phyloP scores from a whole-genome alignment of 2,888 invertebrate genomes.

The Tiliacea citrago region DNA sequence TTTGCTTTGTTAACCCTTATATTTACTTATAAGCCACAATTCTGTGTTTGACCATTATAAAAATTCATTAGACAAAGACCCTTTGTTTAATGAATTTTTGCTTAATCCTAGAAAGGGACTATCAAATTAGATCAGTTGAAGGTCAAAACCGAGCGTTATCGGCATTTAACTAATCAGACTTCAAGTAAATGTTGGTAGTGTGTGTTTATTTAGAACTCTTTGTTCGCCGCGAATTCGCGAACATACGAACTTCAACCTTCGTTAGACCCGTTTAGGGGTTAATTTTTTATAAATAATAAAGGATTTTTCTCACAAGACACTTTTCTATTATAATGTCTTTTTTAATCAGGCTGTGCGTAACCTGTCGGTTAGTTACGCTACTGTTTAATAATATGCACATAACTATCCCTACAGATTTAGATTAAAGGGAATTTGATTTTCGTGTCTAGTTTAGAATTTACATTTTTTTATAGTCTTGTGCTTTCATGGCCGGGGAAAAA shows the following conservation, averaged over 20 bases:
- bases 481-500: too few relatives aligned
- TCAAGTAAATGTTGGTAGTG: slow-evolving; percentile 8
- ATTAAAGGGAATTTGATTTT: too few relatives aligned
- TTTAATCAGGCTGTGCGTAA: too few relatives aligned
- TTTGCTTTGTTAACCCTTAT: not conserved
- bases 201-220: slow-evolving; percentile 27
- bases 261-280: not conserved
- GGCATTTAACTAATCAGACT: slow-evolving; percentile 23
- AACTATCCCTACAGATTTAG: too few relatives aligned
- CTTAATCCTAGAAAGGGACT: slow-evolving; percentile 1
- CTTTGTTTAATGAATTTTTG: slow-evolving; percentile 7
- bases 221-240: slow-evolving; percentile 1
- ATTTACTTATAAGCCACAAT: not conserved
- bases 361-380: too few relatives aligned
- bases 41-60: not conserved
- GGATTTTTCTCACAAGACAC: not conserved
- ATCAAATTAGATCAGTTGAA: slow-evolving; percentile 17
- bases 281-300: not conserved
- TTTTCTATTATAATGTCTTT: not conserved
- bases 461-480: too few relatives aligned
- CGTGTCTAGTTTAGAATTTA: too few relatives aligned
- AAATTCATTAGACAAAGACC: not conserved
- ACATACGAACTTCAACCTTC: slow-evolving; percentile 6
- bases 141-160: slow-evolving; percentile 6
- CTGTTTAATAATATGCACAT: too few relatives aligned